Evolutionary conservation across 2,888 invertebrate species (phyloP), one percentile per base, ranked within the genome.

Genomic region (Apodemia mormo): DNA sequence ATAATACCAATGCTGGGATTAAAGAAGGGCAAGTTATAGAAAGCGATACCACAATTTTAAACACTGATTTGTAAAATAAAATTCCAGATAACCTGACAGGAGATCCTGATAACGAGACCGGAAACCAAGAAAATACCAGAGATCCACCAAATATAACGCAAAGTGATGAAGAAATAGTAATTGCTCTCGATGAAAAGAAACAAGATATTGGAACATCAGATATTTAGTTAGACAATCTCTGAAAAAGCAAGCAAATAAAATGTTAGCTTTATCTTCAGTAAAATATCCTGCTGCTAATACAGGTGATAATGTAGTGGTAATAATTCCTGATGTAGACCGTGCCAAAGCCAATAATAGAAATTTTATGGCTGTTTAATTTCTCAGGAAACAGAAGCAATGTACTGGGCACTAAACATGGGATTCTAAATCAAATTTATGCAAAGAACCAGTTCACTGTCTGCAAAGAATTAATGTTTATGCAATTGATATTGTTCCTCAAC

Each of bases 391-490:
- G n/a, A n/a, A n/a, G n/a, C n/a, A n/a, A n/a, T n/a, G n/a, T n/a
- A n/a, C 52, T 52, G 5, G 52, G 52, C 12, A 52, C 9, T 8
- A 52, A n/a, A 12, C 12, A n/a, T 1, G n/a, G 52, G 12, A 52
- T 12, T 52, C 12, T 52, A 52, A 52, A 10, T 10, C n/a, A 1
- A 10, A 14, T 52, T 8, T 7, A 52, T n/a, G 8, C 52, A 52
- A 52, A 66, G 37, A 72, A 68, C 58, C 61, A 68, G 65, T 72
- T 72, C 54, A 58, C 61, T 72, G 68, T 70, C 67, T 72, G 68
- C 64, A 72, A 72, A 67, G 66, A 68, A 52, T n/a, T n/a, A n/a
- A n/a, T n/a, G n/a, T n/a, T n/a, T n/a, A n/a, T n/a, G n/a, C n/a
- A n/a, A n/a, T n/a, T n/a, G n/a, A 45, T 45, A 45, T 45, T 9